These are phyloP conservation scores for Carcina quercana DNA, from an alignment of 2,888 invertebrate species.

Conservation along the genomic window DNA sequence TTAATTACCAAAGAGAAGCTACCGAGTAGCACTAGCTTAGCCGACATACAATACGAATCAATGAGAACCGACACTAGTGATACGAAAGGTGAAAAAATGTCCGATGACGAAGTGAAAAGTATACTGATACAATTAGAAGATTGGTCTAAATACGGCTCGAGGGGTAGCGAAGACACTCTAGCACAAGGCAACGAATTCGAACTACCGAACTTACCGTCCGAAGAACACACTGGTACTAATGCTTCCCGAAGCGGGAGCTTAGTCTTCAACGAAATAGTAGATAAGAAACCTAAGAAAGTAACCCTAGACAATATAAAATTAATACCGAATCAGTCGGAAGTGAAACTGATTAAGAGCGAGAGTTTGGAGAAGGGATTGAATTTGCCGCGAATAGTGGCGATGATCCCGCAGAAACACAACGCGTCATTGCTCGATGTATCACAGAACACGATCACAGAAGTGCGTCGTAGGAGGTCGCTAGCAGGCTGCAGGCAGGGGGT, in stretches of 20 bases:
- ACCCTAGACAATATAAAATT: constrained; percentile 57
- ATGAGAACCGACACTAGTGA: constrained; percentile 47
- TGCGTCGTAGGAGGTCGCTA: constrained; percentile 21
- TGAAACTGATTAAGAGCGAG: constrained; percentile 27
- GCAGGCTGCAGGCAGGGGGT: constrained; percentile 23
- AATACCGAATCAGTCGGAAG: constrained; percentile 42
- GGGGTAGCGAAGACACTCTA: constrained; percentile 61
- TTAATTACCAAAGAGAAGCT: constrained; percentile 33
- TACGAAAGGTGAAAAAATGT: constrained; percentile 43
- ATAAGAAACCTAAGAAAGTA: constrained; percentile 64
- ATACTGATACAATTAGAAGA: constrained; percentile 63
- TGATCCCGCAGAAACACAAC: constrained; percentile 22
- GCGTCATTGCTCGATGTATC: constrained; percentile 22
- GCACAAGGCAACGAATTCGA: constrained; percentile 66
- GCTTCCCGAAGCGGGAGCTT: constrained; percentile 32
- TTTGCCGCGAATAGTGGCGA: constrained; percentile 28
- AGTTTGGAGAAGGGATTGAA: constrained; percentile 32
- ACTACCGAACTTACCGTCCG: constrained; percentile 57
- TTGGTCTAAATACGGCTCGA: constrained; percentile 65
- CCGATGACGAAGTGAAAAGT: constrained; percentile 63
- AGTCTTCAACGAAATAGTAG: constrained; percentile 67
- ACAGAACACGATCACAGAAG: constrained; percentile 8
- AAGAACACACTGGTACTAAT: constrained; percentile 42
- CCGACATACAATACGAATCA: constrained; percentile 55
- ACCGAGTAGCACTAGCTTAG: constrained; percentile 54